phyloP scores from a whole-genome alignment of 92 coral and sea anemone genomes.

The Ricordea florida region DNA sequence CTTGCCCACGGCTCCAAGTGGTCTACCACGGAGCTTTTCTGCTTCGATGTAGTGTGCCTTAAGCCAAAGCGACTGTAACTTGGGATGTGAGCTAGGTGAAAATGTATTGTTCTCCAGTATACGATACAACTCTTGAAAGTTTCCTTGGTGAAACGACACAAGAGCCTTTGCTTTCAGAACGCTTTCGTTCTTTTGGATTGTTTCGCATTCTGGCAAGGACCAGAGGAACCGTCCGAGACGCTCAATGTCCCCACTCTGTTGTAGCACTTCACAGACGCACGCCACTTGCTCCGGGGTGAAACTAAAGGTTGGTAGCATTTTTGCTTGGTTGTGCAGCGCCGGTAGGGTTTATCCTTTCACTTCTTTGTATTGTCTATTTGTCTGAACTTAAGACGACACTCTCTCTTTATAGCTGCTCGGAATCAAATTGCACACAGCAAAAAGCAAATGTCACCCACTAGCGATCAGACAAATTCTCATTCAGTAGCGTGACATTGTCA shows the following conservation, averaged over 20 bases:
- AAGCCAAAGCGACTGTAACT: conserved; percentile 98
- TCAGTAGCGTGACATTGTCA: conserved; percentile 98
- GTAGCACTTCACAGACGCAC: conserved; percentile 98
- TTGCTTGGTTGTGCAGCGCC: conserved; percentile 46
- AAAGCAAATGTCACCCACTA: conserved; percentile 90
- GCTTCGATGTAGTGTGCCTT: conserved; percentile 99
- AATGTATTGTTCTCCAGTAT: conserved; percentile 96
- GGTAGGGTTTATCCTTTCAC: conserved; percentile 87
- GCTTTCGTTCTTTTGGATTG: conserved; percentile 97
- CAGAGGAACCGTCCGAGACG: conserved; percentile 98
- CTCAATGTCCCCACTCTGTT: conserved; percentile 99
- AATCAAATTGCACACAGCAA: conserved; percentile 96
- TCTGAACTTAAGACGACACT: conserved; percentile 97
- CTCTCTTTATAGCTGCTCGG: conserved; percentile 98
- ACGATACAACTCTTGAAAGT: conserved; percentile 99
- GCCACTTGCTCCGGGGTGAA: conserved; percentile 99
- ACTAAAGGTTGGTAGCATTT: conserved; percentile 97
- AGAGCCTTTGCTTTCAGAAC: conserved; percentile 97
- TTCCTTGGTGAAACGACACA: conserved; percentile 96
- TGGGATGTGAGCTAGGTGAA: conserved; percentile 92
- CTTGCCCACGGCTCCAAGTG: conserved; percentile 99
- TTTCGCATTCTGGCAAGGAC: conserved; percentile 99
- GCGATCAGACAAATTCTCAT: conserved; percentile 89
- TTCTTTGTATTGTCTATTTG: conserved; percentile 94
- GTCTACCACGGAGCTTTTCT: conserved; percentile 97